Base-by-base conservation (phyloP, 1,140 invertebrate genomes). In the Apis florea region DNA sequence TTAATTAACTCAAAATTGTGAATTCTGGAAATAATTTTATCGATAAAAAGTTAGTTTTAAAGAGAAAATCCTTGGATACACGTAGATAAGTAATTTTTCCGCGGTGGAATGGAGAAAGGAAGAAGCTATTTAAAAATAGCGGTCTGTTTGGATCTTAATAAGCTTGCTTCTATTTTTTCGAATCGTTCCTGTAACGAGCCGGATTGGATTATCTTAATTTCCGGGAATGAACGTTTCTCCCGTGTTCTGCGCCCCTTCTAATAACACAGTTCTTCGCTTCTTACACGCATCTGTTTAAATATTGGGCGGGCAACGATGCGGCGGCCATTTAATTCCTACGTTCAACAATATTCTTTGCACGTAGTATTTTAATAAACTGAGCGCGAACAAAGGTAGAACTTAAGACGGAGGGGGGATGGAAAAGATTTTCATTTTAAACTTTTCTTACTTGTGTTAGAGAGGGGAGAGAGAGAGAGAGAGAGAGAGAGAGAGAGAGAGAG, bases 331-430 rank as follows among this genome's bases (percentile, higher is more conserved):
- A 70, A 70, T 19, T 70, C 19, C n/a, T 15, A 26, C 21, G 15
- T 13, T 4, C 1, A 15, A 19, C 17, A 53, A 49, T 49, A 68
- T 68, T 49, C 68, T 12, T 70, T n/a, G 47, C 76, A 51, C 76
- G 67, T 59, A 78, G 58, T 69, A 77, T 77, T 58, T 58, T 68
- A 77, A 77, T 58, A 68, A 77, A 17, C 13, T 13, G 13, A 51
- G 21, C n/a, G 21, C 13, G 40, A 15, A n/a, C 15, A 3, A 6
- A 13, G 15, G 11, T 2, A 12, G 8, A 17, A 47, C 47, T 19
- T 49, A 21, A 56, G 5, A 21, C 21, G 64, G 5, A 17, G 12
- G 13, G 13, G 24, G 21, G 47, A 21, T 21, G 24, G 47, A 21
- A 26, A 26, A 61, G 26, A 53, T 61, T 64, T 75, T 31, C 47